Conservation (phyloP, 2,113 vertebrate genomes). For the Illadopsis cleaveri region DNA sequence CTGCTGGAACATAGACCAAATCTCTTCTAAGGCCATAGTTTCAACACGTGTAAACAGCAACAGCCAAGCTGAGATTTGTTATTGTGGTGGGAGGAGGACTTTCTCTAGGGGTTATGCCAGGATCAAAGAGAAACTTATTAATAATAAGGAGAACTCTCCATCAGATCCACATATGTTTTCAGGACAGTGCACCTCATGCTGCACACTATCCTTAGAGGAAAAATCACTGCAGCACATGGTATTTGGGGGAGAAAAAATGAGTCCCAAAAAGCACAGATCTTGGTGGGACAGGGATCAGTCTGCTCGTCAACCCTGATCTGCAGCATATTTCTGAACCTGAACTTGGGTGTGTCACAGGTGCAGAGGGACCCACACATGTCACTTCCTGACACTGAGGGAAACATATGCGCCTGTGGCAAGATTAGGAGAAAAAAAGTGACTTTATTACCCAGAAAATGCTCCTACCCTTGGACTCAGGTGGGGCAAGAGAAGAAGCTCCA, state of each 20-base stretch:
- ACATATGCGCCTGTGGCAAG: neutral
- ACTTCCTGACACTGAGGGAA: neutral
- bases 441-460: neutral
- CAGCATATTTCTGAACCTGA: neutral
- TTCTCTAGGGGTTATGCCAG: neutral
- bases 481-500: neutral
- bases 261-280: neutral
- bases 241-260: neutral
- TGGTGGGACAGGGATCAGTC: neutral
- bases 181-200: neutral
- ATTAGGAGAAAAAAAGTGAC: neutral
- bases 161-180: neutral
- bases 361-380: fast-evolving
- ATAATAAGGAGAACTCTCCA: neutral
- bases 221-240: neutral
- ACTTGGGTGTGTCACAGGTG: neutral
- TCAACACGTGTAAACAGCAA: fast-evolving
- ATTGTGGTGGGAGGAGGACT: neutral
- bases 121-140: neutral
- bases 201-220: neutral
- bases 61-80: neutral
- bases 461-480: neutral
- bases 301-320: neutral
- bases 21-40: neutral
- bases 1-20: neutral